These are phyloP conservation scores for Xiphorhynchus elegans DNA, from an alignment of 2,113 vertebrate species.

Conservation along the genomic window DNA sequence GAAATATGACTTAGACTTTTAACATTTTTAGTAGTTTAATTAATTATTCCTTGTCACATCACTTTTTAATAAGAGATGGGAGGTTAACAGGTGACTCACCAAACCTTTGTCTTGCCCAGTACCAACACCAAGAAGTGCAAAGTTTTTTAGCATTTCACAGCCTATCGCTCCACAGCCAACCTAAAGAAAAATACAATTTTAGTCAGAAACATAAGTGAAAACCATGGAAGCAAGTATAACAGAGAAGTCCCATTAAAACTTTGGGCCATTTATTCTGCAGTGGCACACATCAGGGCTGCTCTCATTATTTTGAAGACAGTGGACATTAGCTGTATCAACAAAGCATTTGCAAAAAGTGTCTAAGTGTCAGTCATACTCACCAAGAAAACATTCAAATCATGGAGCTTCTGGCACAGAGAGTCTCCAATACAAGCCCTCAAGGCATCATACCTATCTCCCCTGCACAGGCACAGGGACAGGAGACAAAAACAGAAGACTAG, in stretches of 20 bases:
- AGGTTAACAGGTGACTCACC: conserved; percentile 63
- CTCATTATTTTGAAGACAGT: neutral
- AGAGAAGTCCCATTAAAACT: neutral
- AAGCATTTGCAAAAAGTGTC: neutral
- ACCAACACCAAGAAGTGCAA: conserved; percentile 93
- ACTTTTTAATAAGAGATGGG: neutral
- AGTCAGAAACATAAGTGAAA: neutral
- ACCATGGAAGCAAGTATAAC: neutral
- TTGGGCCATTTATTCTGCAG: neutral
- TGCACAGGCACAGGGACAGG: conserved; percentile 31
- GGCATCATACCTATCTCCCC: conserved; percentile 93
- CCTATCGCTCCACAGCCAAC: conserved; percentile 98
- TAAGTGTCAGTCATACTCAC: conserved; percentile 75
- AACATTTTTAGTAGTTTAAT: neutral
- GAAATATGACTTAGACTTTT: neutral
- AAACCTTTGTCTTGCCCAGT: conserved; percentile 77
- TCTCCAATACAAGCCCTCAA: conserved; percentile 91
- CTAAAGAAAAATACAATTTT: conserved; percentile 65
- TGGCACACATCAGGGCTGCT: neutral
- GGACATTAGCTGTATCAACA: neutral
- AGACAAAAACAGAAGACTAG: neutral
- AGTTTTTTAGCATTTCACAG: conserved; percentile 99
- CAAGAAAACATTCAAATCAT: conserved; percentile 90
- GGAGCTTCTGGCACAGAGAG: conserved; percentile 86
- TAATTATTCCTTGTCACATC: neutral